A percentile compares a stretch with the other conserved stretches of the same genome.
phyloP scores from a whole-genome alignment of 64 coral and sea anemone species.

The Hydrozoanthus tunicans region DNA sequence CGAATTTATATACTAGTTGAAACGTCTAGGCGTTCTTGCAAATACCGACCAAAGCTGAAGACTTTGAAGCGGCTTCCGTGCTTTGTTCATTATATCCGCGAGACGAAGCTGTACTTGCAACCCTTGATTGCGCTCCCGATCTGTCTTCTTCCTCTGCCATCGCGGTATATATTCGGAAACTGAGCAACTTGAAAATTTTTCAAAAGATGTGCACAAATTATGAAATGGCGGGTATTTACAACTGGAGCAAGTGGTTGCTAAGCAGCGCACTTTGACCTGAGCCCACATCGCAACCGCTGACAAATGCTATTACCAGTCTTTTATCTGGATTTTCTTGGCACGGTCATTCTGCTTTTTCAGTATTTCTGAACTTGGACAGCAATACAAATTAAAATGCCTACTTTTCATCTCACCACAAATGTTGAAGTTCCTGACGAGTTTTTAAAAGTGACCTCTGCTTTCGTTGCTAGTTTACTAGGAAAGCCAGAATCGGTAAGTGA shows the following conservation, averaged over 20 bases:
- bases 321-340: background rate
- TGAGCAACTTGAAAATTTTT: background rate
- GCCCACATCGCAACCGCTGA: background rate
- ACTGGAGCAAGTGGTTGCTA: slow-evolving; percentile 36
- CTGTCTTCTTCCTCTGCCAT: slow-evolving; percentile 70
- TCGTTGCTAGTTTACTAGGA: slow-evolving; percentile 58
- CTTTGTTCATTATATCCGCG: background rate
- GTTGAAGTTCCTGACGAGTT: slow-evolving; percentile 70
- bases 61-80: slow-evolving; percentile 22
- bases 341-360: background rate
- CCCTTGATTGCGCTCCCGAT: slow-evolving; percentile 80
- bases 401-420: slow-evolving; percentile 59
- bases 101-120: slow-evolving; percentile 71
- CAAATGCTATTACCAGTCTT: background rate
- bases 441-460: slow-evolving; percentile 56
- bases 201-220: background rate
- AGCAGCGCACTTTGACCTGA: slow-evolving; percentile 38
- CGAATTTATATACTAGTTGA: background rate
- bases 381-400: slow-evolving; percentile 27
- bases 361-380: background rate
- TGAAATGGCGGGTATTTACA: slow-evolving; percentile 37
- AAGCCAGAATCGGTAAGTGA: slow-evolving; percentile 71
- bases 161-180: background rate
- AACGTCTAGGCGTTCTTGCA: background rate
- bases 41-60: slow-evolving; percentile 51